Percentiles rank a stretch among this genome's conserved stretches.
These are phyloP conservation scores for Cheilinus undulatus DNA, from an alignment of 2,113 vertebrate genomes.

Conservation along the genomic window DNA sequence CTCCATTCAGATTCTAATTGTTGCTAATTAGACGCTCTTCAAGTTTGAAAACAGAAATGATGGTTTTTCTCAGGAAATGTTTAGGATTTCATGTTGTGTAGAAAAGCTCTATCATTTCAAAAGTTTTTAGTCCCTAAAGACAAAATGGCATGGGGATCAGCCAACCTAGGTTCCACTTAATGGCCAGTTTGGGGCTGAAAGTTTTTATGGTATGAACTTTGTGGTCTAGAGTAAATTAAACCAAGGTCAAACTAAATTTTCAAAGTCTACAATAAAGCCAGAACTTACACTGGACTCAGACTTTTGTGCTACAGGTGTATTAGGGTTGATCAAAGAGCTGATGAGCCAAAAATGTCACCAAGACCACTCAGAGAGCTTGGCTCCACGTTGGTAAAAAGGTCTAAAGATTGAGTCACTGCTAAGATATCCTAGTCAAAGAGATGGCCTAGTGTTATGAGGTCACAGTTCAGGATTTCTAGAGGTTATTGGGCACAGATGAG, in stretches of 20 bases:
- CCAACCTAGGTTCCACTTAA: not conserved
- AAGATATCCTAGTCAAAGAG: conserved; percentile 54
- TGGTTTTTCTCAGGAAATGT: too few relatives aligned
- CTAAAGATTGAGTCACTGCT: conserved; percentile 49
- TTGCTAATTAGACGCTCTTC: too few relatives aligned
- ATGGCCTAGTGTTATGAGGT: conserved; percentile 59
- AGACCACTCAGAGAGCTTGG: conserved; percentile 27
- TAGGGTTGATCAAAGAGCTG: conserved; percentile 61
- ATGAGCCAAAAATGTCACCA: conserved; percentile 22
- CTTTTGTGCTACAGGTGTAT: not conserved
- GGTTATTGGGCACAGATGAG: conserved; percentile 42
- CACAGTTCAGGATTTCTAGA: conserved; percentile 66
- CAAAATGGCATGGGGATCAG: not conserved
- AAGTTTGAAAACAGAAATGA: too few relatives aligned
- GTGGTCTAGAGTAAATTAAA: not conserved
- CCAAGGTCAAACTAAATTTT: not conserved
- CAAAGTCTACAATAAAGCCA: not conserved
- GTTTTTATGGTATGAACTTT: not conserved
- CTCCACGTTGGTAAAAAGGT: conserved; percentile 38
- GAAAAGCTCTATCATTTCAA: too few relatives aligned
- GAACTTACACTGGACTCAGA: not conserved
- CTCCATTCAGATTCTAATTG: too few relatives aligned
- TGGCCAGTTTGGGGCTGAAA: not conserved
- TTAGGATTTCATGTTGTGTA: too few relatives aligned
- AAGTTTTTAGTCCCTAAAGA: too few relatives aligned